Evolutionary conservation across 2,113 vertebrate species (phyloP), one percentile per base, ranked within the genome.

Genomic region (Thamnophis sirtalis): DNA sequence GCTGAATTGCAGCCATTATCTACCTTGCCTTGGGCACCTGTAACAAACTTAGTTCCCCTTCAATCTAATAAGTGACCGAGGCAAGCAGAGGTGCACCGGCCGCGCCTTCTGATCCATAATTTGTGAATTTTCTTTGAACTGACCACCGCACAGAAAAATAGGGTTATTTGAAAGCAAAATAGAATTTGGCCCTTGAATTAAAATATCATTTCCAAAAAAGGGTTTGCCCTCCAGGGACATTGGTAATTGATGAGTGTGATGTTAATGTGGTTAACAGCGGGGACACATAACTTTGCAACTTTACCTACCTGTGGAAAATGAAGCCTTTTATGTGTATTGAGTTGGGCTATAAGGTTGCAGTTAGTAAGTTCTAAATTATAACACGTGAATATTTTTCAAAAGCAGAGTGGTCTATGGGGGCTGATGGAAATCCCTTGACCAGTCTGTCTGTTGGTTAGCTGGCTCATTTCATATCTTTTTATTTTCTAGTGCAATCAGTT

Each of bases 231-330:
- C 63, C 1, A 0, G 28, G 28, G 28, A 68, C 28, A 33, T 68
- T 68, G 63, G 11, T 68, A 68, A 68, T n/a, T 68, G 28, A 68
- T 68, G 11, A 28, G 28, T 68, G 13, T 33, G 28, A n/a, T 68
- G n/a, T 13, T 28, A 0, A n/a, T 68, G 4, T n/a, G 60, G 15
- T 68, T 68, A 68, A n/a, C 11, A 68, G 10, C 0, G 0, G n/a
- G 60, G 60, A 13, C 13, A n/a, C 60, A 33, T 68, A 68, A 68
- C 10, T 68, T n/a, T n/a, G 11, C 28, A 68, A n/a, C 11, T 68
- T 33, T 33, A n/a, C 13, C 63, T 2, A 17, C 5, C 28, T 15
- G 13, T 68, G 63, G 28, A 15, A 33, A 68, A 15, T 33, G 63
- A n/a, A 68, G n/a, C 11, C 28, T 33, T 68, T 68, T 68, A 68